A percentile compares a stretch with the other conserved stretches of the same genome.
These are phyloP conservation scores for Parazoanthus darwini DNA, from an alignment of 92 coral and sea anemone species.

Conservation along the genomic window DNA sequence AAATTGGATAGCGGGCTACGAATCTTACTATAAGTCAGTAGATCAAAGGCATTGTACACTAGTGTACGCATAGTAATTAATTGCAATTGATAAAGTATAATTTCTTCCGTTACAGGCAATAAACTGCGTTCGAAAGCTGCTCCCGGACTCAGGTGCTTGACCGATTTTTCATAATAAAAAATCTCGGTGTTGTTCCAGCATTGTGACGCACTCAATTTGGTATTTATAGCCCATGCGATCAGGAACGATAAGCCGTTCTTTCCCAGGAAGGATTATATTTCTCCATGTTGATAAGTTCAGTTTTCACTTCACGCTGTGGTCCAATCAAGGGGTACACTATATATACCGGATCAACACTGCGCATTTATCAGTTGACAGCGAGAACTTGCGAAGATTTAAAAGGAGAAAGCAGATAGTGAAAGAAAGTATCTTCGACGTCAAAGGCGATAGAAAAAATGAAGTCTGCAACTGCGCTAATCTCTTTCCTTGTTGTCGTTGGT, in stretches of 20 bases:
- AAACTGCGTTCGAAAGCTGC: not conserved
- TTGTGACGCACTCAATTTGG: constrained; percentile 12
- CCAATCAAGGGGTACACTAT: constrained; percentile 2
- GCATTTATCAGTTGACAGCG: not conserved
- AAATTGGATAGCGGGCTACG: not conserved
- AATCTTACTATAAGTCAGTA: not conserved
- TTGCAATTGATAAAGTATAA: too few species aligned
- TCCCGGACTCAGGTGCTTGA: not conserved
- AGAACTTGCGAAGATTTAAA: not conserved
- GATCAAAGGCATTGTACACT: too few species aligned
- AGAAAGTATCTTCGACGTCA: not conserved
- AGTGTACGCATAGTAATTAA: too few species aligned
- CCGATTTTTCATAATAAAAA: not conserved
- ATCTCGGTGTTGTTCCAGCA: constrained; percentile 29
- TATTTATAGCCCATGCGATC: not conserved
- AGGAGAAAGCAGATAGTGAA: not conserved
- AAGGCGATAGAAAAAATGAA: constrained; percentile 19
- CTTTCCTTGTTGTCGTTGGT: not conserved
- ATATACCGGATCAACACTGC: constrained; percentile 1
- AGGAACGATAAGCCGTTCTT: not conserved
- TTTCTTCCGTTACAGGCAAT: too few species aligned
- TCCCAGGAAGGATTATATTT: constrained; percentile 19
- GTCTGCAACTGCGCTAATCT: not conserved
- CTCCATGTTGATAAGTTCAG: constrained; percentile 21
- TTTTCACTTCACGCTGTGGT: constrained; percentile 12